These are phyloP conservation scores for Actinostola sp. DNA, from an alignment of 92 coral and sea anemone species.

Conservation along the genomic window DNA sequence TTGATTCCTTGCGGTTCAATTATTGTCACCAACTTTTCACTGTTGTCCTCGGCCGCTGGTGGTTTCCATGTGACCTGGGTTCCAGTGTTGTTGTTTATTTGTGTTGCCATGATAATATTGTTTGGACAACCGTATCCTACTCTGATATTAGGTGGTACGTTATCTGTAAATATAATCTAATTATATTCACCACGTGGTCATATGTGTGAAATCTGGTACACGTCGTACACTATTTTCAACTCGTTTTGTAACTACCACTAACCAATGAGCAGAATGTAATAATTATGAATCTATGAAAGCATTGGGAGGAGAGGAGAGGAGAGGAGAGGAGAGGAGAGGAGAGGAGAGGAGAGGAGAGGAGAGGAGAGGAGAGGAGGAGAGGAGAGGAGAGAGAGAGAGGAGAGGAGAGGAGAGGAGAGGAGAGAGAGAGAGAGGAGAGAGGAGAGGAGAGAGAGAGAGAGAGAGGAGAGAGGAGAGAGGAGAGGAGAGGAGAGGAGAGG, in stretches of 20 bases:
- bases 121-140: constrained; percentile 26
- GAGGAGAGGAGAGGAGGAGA: too few species aligned
- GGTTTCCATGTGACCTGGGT: constrained; percentile 42
- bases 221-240: not conserved
- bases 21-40: constrained; percentile 22
- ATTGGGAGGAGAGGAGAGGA: not conserved
- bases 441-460: too few species aligned
- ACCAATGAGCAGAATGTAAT: too few species aligned
- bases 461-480: too few species aligned
- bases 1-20: constrained; percentile 38
- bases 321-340: too few species aligned
- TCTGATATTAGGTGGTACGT: constrained; percentile 10
- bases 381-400: too few species aligned
- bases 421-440: too few species aligned
- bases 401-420: too few species aligned
- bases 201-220: not conserved
- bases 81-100: constrained; percentile 12
- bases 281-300: too few species aligned
- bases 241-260: too few species aligned
- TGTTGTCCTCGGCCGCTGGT: constrained; percentile 38
- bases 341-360: too few species aligned
- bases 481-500: too few species aligned
- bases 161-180: not conserved
- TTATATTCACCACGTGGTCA: not conserved
- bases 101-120: constrained; percentile 19